Evolutionary conservation across 2,797 vertebrate genomes (phyloP).

Genomic region (Euphonia xanthogaster): DNA sequence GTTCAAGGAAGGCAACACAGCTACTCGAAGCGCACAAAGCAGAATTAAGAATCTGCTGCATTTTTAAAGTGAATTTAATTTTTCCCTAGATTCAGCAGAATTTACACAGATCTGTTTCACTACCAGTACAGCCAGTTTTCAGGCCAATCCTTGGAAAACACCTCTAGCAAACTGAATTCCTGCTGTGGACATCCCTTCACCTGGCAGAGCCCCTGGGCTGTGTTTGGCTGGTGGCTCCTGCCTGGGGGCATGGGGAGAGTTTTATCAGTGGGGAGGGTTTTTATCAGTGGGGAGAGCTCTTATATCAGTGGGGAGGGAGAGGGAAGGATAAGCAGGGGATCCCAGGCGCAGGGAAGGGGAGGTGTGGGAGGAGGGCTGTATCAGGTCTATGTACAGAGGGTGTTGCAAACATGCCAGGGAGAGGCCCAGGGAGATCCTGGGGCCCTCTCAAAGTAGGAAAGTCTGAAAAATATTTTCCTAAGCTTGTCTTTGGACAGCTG

Average conservation of each 20-base stretch:
- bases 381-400: slow-evolving; percentile 35
- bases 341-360: neutral
- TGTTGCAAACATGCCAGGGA: slow-evolving; percentile 60
- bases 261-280: neutral
- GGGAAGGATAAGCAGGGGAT: neutral
- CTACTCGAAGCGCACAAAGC: neutral
- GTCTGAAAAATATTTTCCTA: slow-evolving; percentile 72
- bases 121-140: neutral
- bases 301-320: neutral
- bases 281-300: neutral
- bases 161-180: neutral
- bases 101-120: neutral
- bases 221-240: neutral
- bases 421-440: slow-evolving; percentile 66
- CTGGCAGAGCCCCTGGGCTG: neutral
- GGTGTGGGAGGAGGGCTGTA: slow-evolving; percentile 54
- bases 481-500: slow-evolving; percentile 65
- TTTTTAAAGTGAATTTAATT: neutral
- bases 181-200: neutral
- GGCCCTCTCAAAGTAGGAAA: slow-evolving; percentile 64
- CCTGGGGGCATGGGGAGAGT: neutral
- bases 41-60: neutral
- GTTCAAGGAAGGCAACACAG: neutral
- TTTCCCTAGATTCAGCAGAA: neutral
- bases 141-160: neutral